Base-by-base conservation (phyloP, 2,797 vertebrate species). In the Sebastiscus tertius region DNA sequence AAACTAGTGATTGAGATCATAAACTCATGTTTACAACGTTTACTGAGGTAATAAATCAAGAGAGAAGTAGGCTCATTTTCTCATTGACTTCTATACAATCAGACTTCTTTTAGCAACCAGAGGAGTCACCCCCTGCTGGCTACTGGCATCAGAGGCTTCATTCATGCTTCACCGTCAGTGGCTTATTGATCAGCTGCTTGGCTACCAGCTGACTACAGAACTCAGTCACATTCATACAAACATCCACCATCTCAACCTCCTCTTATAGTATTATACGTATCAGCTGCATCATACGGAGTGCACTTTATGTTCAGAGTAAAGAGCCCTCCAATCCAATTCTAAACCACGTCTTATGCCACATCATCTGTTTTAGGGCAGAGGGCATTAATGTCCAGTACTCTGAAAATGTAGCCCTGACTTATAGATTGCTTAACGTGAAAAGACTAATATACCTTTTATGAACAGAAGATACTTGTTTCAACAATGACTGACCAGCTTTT, bases 281-380 rank as follows among this genome's bases (percentile, higher is more conserved):
- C 63, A 59, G 20, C 49, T 42, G 49, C 39, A 52, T 60, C 55
- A n/a, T 31, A 67, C 26, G 5, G 13, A 67, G 55, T 60, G 24
- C 55, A 29, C 62, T 72, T 72, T 5, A 60, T 49, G 12, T 61
- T 79, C 8, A 31, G 27, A n/a, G 62, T 61, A 29, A 42, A 67
- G 69, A 73, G 70, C 55, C 6, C 55, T 80, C 26, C 14, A 67
- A n/a, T 80, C 42, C 33, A 68, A 14, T 39, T 29, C 22, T 8
- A 27, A 72, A 60, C 27, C 54, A 72, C 77, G 66, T 66, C 29
- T 79, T 10, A 13, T 72, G 39, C 54, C 31, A 22, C 54, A 49
- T 79, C 18, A 59, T 79, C 22, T 22, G 54, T 60, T 72, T 66
- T 29, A 66, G 54, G 77, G 29, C 68, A 66, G 62, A 66, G 54